Evolutionary conservation across 2,113 vertebrate genomes (phyloP).

Genomic region (Zosterops lateralis): DNA sequence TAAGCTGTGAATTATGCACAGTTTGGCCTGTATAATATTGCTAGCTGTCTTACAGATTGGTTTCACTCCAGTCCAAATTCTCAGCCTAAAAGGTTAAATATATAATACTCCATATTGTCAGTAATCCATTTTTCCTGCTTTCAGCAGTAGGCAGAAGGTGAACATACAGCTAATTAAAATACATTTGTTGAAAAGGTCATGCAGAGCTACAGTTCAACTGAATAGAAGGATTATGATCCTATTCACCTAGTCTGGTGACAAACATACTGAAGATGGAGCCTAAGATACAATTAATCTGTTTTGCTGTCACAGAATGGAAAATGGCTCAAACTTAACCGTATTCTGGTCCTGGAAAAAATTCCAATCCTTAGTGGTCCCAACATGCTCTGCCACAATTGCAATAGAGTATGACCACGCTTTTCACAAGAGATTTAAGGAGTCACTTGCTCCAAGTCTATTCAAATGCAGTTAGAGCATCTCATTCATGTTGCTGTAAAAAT

Average conservation of each 20-base stretch:
- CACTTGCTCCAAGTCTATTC: conserved; percentile 10
- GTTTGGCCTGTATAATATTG: conserved; percentile 51
- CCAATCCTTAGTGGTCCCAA: not conserved
- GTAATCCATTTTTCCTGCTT: conserved; percentile 58
- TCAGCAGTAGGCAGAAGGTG: conserved; percentile 60
- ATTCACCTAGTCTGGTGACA: conserved; percentile 56
- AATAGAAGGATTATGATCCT: conserved; percentile 71
- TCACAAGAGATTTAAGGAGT: conserved; percentile 15
- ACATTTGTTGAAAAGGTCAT: conserved; percentile 73
- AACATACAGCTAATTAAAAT: conserved; percentile 67
- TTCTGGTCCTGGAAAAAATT: conserved; percentile 9
- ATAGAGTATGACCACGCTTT: not conserved
- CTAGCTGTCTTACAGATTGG: conserved; percentile 49
- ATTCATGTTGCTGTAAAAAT: conserved; percentile 7
- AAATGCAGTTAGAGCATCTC: not conserved
- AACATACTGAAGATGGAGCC: conserved; percentile 36
- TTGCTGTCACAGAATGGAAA: conserved; percentile 27
- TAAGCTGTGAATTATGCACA: conserved; percentile 13
- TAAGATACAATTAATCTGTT: conserved; percentile 47
- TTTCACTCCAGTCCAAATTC: conserved; percentile 52
- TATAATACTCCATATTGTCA: conserved; percentile 37
- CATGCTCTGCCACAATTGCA: not conserved
- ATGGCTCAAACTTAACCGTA: not conserved
- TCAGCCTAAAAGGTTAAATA: conserved; percentile 67
- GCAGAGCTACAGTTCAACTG: conserved; percentile 61